Percentiles rank a stretch among this genome's conserved stretches.
These are phyloP conservation scores for Scrobipalpa costella DNA, from an alignment of 2,888 invertebrate genomes.

Conservation along the genomic window DNA sequence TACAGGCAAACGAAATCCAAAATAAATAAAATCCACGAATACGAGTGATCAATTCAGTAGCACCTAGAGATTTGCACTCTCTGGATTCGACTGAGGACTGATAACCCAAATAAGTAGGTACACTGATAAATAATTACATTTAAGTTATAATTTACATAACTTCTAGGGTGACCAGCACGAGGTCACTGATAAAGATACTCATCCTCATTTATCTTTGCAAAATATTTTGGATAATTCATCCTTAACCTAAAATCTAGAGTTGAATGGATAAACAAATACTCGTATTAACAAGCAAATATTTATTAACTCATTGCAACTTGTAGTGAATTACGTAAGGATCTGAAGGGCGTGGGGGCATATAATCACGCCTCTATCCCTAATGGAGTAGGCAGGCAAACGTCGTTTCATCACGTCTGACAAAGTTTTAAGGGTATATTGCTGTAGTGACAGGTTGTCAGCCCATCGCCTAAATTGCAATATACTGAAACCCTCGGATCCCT, in stretches of 20 bases:
- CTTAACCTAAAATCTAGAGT: background rate
- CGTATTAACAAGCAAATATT: too few species aligned
- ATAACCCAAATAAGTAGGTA: constrained; percentile 41
- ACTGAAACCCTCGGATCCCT: too few species aligned
- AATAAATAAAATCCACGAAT: constrained; percentile 7
- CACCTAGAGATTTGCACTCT: constrained; percentile 47
- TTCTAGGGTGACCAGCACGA: constrained; percentile 39
- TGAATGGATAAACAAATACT: background rate
- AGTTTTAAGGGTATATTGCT: too few species aligned
- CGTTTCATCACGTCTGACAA: too few species aligned
- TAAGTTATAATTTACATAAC: constrained; percentile 44
- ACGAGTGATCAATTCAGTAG: constrained; percentile 37
- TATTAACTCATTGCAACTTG: too few species aligned
- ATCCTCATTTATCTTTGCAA: constrained; percentile 11
- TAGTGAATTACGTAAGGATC: too few species aligned
- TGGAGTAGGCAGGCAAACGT: too few species aligned
- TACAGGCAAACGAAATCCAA: constrained; percentile 5
- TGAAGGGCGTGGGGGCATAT: too few species aligned
- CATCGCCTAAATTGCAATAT: too few species aligned
- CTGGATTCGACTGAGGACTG: constrained; percentile 41
- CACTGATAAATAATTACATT: constrained; percentile 22
- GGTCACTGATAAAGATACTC: constrained; percentile 39
- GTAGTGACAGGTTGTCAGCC: too few species aligned
- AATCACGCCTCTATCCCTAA: too few species aligned
- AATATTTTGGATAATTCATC: constrained; percentile 6